phyloP scores from a whole-genome alignment of 2,113 vertebrate genomes.

The Laticauda laticaudata region DNA sequence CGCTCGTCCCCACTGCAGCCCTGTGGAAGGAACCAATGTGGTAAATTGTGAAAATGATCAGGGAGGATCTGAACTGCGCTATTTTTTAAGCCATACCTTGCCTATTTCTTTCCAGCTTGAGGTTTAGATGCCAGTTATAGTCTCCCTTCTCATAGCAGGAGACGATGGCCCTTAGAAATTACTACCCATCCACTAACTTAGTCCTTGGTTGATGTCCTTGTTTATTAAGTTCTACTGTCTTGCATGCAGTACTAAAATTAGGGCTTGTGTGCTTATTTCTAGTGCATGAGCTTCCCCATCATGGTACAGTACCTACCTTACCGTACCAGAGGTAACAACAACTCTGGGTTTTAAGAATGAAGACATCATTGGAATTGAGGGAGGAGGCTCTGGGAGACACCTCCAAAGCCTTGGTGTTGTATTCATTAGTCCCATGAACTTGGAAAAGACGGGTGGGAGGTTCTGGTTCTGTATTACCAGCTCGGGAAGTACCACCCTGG shows the following conservation, averaged over 20 bases:
- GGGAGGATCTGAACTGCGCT: not conserved
- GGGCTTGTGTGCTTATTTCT: not conserved
- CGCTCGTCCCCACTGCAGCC: slow-evolving; percentile 86
- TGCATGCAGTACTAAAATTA: not conserved
- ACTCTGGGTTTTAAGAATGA: slow-evolving; percentile 78
- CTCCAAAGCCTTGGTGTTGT: slow-evolving; percentile 84
- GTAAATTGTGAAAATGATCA: not conserved
- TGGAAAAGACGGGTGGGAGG: slow-evolving; percentile 78
- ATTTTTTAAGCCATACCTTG: not conserved
- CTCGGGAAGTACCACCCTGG: slow-evolving; percentile 77
- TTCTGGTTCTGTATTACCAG: slow-evolving; percentile 12
- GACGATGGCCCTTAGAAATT: not conserved
- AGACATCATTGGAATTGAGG: slow-evolving; percentile 88
- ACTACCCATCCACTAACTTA: not conserved
- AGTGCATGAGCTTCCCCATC: not conserved
- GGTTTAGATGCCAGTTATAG: not conserved
- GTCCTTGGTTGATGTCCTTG: not conserved
- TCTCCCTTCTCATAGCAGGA: not conserved
- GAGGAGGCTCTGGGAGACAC: slow-evolving; percentile 67
- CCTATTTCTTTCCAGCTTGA: not conserved
- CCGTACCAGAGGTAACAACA: slow-evolving; percentile 87
- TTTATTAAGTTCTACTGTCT: not conserved
- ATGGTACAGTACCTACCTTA: slow-evolving; percentile 70
- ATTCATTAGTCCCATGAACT: slow-evolving; percentile 73
- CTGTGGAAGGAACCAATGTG: slow-evolving; percentile 49